Percentiles rank a stretch among this genome's conserved stretches.
Evolutionary conservation across 1,140 invertebrate genomes (phyloP).

Genomic region (Galleria mellonella): DNA sequence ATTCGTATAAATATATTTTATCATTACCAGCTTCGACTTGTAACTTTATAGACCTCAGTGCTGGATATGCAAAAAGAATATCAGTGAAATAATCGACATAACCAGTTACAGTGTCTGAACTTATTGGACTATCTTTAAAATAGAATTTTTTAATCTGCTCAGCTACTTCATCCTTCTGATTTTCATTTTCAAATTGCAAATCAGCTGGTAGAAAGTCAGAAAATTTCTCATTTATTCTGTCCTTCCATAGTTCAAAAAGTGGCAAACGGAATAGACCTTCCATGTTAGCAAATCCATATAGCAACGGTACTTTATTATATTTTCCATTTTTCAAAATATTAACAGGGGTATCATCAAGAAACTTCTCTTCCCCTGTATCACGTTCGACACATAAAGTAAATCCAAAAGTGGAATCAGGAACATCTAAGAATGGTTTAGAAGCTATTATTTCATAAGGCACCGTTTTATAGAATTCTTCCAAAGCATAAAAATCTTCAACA

Average conservation of each 20-base stretch:
- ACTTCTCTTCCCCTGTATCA: slow-evolving; percentile 18
- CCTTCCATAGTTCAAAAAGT: slow-evolving; percentile 22
- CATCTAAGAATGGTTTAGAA: slow-evolving; percentile 13
- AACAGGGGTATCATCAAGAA: slow-evolving; percentile 34
- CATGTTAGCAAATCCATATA: slow-evolving; percentile 40
- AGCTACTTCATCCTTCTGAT: slow-evolving; percentile 22
- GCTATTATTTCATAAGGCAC: slow-evolving; percentile 20
- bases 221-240: slow-evolving; percentile 33
- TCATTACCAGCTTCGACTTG: slow-evolving; percentile 25
- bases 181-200: slow-evolving; percentile 23
- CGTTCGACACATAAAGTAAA: slow-evolving; percentile 40
- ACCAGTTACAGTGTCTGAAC: slow-evolving; percentile 11
- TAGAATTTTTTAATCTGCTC: slow-evolving; percentile 30
- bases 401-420: slow-evolving; percentile 18
- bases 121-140: slow-evolving; percentile 21
- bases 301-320: slow-evolving; percentile 30
- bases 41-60: slow-evolving; percentile 18
- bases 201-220: slow-evolving; percentile 32
- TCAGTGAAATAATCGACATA: slow-evolving; percentile 33
- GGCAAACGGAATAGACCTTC: slow-evolving; percentile 33
- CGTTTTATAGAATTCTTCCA: slow-evolving; percentile 42
- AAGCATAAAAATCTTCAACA: slow-evolving; percentile 23
- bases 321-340: slow-evolving; percentile 36
- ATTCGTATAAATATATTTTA: slow-evolving; percentile 35
- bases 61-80: slow-evolving; percentile 22